Conservation (phyloP, 2,888 invertebrate species). For the Brenthis daphne region DNA sequence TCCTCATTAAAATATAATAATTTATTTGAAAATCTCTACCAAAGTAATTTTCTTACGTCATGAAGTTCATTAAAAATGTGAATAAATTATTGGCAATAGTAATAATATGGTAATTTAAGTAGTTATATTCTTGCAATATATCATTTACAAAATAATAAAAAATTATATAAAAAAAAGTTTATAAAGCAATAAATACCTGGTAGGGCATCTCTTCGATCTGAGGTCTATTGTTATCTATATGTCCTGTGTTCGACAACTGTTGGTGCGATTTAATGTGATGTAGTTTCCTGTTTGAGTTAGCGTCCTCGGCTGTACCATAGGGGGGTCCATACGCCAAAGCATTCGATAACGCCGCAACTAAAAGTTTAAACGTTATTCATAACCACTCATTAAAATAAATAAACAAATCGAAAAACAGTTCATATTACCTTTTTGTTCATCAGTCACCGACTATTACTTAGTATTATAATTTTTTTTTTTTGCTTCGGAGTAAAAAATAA, state of each 20-base stretch:
- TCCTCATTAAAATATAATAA: slow-evolving; percentile 2
- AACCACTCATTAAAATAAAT: slow-evolving; percentile 4
- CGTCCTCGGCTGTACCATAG: slow-evolving; percentile 75
- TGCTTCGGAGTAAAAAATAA: slow-evolving; percentile 4
- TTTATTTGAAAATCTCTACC: background rate
- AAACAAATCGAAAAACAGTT: slow-evolving; percentile 21
- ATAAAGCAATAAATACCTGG: slow-evolving; percentile 64
- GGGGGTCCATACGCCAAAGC: slow-evolving; percentile 83
- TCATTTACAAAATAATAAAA: background rate
- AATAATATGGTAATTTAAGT: slow-evolving; percentile 1
- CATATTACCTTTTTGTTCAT: slow-evolving; percentile 38
- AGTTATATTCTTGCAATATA: background rate
- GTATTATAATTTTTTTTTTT: background rate
- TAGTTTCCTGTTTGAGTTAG: slow-evolving; percentile 66
- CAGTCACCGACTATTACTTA: background rate
- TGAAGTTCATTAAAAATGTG: background rate
- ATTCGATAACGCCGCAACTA: slow-evolving; percentile 80
- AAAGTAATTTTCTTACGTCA: slow-evolving; percentile 10
- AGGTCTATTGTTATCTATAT: slow-evolving; percentile 65
- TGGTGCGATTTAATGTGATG: slow-evolving; percentile 76
- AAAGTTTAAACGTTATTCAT: slow-evolving; percentile 45
- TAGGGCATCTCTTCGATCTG: slow-evolving; percentile 82
- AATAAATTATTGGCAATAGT: background rate
- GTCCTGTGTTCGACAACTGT: slow-evolving; percentile 73
- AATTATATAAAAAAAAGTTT: too few species aligned